Base-by-base conservation (phyloP, 2,888 invertebrate genomes). In the Diplazon laetatorius region DNA sequence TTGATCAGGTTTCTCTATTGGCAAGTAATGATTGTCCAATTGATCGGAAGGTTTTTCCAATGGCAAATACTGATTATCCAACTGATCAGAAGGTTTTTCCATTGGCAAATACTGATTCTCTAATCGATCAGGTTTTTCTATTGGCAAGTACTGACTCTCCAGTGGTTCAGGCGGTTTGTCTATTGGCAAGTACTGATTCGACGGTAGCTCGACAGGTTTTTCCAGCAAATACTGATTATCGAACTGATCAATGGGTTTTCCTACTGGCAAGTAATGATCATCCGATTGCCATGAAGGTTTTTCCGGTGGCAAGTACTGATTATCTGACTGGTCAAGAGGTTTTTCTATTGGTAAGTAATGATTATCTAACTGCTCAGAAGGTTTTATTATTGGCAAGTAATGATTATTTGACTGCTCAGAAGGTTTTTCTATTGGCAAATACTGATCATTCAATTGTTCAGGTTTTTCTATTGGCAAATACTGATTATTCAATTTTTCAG, bases 21-120 rank as follows among this genome's bases (percentile, higher is more conserved):
- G 9, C 14, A 48, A 18, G 20, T 48, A 48, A 1, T 20, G 18
- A 20, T 48, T 48, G 6, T 30, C 30, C 30, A 30, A 30, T 6
- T 30, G 30, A 5, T 30, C 4, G 5, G 9, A 44, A 30, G 30
- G 30, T 30, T 30, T 30, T 30, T 30, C 6, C 30, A 6, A 6
- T 30, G 30, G 30, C 30, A 30, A 30, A 30, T 30, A n/a, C n/a
- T n/a, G n/a, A n/a, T n/a, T n/a, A n/a, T n/a, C n/a, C n/a, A n/a
- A n/a, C n/a, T n/a, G n/a, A n/a, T n/a, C n/a, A 22, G 30, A 30
- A 30, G 52, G 9, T 25, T 48, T 59, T 35, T 18, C 52, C n/a
- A n/a, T n/a, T 2, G 65, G 30, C 9, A 59, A 16, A 59, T 65
- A 37, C n/a, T 65, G 35, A 57, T 35, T 35, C n/a, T 46, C 37